Evolutionary conservation across 2,113 vertebrate species (phyloP), one percentile per base, ranked within the genome.

Genomic region (Chiloscyllium plagiosum): DNA sequence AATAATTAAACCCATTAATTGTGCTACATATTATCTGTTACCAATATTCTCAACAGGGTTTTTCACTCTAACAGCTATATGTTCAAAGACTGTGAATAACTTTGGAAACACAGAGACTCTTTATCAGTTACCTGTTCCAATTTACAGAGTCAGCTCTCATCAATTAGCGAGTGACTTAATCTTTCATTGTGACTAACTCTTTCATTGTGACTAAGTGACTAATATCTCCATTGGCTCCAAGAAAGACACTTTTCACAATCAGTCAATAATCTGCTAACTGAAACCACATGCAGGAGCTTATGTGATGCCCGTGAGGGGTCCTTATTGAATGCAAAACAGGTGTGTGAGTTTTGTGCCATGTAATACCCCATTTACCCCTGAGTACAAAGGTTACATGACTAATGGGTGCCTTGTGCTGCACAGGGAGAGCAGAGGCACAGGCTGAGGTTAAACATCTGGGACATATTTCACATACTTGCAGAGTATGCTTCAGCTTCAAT

Each of bases 401-500:
- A 99, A 99, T 98, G 98, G 98, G 97, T 98, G 98, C 98, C 98
- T 98, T 96, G 98, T 98, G 98, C 98, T 97, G 98, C 97, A 97
- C 97, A 97, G 97, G 97, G 97, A 98, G 97, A 97, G 96, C 96
- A 96, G 96, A 97, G 97, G 97, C 98, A 98, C 97, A 97, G 97
- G 97, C 97, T 97, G 94, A 96, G 96, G 97, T 97, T 97, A 97
- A 98, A 99, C 98, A 98, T 99, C 99, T 99, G 98, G 98, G 98
- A 98, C 96, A 96, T 98, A 99, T 99, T 99, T 98, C 98, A 98
- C 98, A 98, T 98, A 98, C 98, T 98, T 98, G 98, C 98, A 98
- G 98, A 98, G 98, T 98, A 98, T 98, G 98, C 98, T 99, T 99
- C 98, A 98, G 98, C 98, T 99, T 99, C 98, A 99, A 99, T 99